These are phyloP conservation scores for Raja brachyura DNA, from an alignment of 2,113 vertebrate species.

Conservation along the genomic window DNA sequence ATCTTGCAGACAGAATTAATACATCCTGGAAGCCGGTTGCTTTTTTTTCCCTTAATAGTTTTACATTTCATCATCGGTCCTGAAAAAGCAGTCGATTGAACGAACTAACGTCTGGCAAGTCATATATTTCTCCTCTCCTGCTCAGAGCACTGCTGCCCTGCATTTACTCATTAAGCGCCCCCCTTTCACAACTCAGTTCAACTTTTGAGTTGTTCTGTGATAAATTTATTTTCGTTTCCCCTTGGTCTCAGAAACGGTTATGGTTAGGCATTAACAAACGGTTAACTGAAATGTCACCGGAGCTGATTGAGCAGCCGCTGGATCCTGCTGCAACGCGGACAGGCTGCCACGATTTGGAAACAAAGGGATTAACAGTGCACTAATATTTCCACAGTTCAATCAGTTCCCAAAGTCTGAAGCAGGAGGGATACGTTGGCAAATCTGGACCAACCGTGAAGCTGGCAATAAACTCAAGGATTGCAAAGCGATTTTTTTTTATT, in stretches of 20 bases:
- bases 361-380: background rate
- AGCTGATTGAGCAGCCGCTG: too few species aligned
- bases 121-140: background rate
- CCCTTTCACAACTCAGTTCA: background rate
- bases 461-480: background rate
- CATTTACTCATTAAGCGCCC: background rate
- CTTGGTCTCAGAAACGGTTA: background rate
- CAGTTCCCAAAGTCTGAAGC: too few species aligned
- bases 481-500: background rate
- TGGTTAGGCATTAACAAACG: background rate
- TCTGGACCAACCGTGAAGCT: background rate
- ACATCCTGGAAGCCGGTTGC: background rate
- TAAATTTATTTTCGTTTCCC: background rate
- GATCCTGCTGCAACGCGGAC: background rate
- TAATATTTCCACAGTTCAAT: background rate
- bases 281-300: background rate
- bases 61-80: background rate
- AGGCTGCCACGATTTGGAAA: background rate
- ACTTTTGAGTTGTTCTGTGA: background rate
- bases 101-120: background rate
- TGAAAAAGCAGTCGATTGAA: background rate
- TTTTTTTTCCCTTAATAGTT: background rate
- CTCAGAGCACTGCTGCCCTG: background rate
- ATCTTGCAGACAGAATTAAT: background rate
- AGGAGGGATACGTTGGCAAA: background rate